Base-by-base conservation (phyloP, 1,140 invertebrate species). In the Tachypleus tridentatus region DNA sequence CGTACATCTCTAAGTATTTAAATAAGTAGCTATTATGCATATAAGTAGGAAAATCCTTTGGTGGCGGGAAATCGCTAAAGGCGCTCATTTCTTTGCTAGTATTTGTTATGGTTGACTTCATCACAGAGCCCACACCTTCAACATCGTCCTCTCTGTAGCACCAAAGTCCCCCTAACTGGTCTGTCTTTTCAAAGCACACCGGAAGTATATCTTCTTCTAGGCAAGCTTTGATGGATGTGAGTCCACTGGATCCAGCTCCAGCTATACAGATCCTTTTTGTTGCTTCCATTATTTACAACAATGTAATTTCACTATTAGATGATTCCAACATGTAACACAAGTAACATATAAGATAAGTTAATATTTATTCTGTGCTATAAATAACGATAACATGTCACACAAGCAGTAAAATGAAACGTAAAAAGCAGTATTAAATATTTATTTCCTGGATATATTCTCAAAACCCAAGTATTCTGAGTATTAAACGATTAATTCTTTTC, bases 131-230 rank as follows among this genome's bases (percentile, higher is more conserved):
- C 67, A 69, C 10, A 63, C 76, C 64, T 63, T 73, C 9, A 5
- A 70, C 71, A 8, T 73, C 72, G 4, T 76, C 71, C 6, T 77
- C 75, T 49, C 76, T 52, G 67, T 80, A 83, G 52, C 79, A 78
- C 81, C 81, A 82, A 4, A 82, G 71, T 49, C 81, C 81, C 81
- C 82, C 29, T 52, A 80, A 72, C 64, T 79, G 74, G 58, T 71
- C 57, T 29, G 74, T 76, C 66, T 73, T 75, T 67, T 82, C 82
- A 65, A 76, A 82, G 68, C 80, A 80, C 4, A 77, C 73, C 0
- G 75, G 73, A 57, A 72, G 67, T 53, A 77, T 58, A 3, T 72
- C 73, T 63, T 76, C 73, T 67, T 82, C 79, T 51, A 79, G 59
- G 63, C 77, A 78, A 49, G 70, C 71, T 65, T 81, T 81, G 52